phyloP scores from a whole-genome alignment of 92 coral and sea anemone species.

The Porites cylindrica region DNA sequence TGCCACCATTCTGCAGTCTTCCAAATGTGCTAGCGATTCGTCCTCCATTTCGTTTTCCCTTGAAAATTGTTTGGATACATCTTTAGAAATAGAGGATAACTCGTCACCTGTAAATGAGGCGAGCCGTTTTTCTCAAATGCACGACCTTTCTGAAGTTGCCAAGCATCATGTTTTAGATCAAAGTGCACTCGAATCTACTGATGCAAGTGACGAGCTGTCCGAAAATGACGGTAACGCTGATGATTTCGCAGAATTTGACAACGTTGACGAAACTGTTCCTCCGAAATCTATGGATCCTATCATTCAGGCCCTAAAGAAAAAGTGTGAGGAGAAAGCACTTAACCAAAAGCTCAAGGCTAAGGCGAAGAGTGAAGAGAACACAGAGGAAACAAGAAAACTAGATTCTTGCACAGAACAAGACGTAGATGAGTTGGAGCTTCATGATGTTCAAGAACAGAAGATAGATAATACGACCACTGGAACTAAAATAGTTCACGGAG shows the following conservation, averaged over 20 bases:
- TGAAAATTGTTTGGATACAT: background rate
- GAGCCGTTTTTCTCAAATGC: background rate
- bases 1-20: background rate
- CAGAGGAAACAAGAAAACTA: background rate
- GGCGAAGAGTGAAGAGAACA: background rate
- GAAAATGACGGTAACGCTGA: constrained; percentile 38
- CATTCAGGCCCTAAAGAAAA: constrained; percentile 18
- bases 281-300: constrained; percentile 39
- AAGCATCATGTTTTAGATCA: background rate
- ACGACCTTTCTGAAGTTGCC: background rate
- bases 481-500: constrained; percentile 21
- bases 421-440: background rate
- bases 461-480: background rate
- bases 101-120: background rate
- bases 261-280: constrained; percentile 38
- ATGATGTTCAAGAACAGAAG: background rate
- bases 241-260: constrained; percentile 40
- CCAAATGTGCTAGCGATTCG: background rate
- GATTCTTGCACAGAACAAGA: too few species aligned
- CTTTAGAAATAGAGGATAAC: too few species aligned
- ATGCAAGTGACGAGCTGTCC: constrained; percentile 40
- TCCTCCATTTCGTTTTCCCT: background rate
- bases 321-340: constrained; percentile 1
- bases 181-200: constrained; percentile 13
- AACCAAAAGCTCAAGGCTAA: background rate